phyloP scores from a whole-genome alignment of 2,797 vertebrate species.

The Sebastes flavidus region DNA sequence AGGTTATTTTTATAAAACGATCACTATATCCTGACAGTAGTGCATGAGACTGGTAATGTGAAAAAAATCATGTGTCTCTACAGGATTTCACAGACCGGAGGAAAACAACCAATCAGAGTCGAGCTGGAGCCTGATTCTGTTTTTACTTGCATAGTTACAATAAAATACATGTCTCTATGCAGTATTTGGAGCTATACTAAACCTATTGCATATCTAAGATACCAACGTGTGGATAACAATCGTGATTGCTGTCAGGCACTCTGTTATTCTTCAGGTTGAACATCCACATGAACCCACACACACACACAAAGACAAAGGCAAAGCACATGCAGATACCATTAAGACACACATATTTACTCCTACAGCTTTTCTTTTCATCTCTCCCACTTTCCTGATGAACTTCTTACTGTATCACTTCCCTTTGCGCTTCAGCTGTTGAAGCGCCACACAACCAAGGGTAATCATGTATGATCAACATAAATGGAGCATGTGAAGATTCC shows the following conservation, averaged over 20 bases:
- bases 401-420: not conserved
- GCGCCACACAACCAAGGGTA: slow-evolving; percentile 40
- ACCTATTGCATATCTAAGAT: not conserved
- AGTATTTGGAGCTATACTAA: not conserved
- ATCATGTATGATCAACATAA: slow-evolving; percentile 67
- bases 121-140: not conserved
- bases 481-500: slow-evolving; percentile 69
- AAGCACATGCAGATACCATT: not conserved
- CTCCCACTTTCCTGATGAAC: slow-evolving; percentile 2
- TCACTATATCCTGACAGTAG: not conserved
- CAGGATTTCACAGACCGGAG: too few relatives aligned
- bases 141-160: not conserved
- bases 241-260: not conserved
- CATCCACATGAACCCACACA: not conserved
- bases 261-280: not conserved
- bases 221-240: not conserved
- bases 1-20: too few relatives aligned
- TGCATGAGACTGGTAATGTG: not conserved
- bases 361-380: slow-evolving; percentile 14
- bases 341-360: not conserved
- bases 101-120: too few relatives aligned
- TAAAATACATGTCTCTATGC: not conserved
- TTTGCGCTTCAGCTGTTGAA: slow-evolving; percentile 2
- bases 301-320: not conserved
- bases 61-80: too few relatives aligned